Evolutionary conservation across 2,113 vertebrate species (phyloP).

Genomic region (Diglossa brunneiventris): DNA sequence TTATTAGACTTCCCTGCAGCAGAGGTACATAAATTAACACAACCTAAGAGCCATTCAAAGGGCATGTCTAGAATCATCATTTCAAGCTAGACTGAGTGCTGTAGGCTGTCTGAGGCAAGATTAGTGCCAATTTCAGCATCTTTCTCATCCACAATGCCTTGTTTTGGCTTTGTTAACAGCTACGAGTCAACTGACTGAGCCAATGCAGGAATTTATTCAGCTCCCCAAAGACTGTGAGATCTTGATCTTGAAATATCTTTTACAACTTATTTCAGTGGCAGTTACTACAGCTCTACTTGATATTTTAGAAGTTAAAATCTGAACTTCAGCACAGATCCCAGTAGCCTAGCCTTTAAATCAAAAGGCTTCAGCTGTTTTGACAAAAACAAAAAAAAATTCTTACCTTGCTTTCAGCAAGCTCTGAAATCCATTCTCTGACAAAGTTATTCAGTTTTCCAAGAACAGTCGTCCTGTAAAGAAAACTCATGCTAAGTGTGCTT

Average conservation of each 20-base stretch:
- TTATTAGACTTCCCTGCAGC: not conserved
- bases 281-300: not conserved
- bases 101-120: not conserved
- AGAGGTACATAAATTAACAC: not conserved
- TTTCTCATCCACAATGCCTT: not conserved
- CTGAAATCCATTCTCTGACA: conserved; percentile 94
- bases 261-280: not conserved
- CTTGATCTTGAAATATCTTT: not conserved
- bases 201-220: not conserved
- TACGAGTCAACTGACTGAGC: not conserved
- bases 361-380: not conserved
- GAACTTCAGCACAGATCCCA: not conserved
- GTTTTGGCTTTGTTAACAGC: not conserved
- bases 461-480: conserved; percentile 76
- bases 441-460: conserved; percentile 93
- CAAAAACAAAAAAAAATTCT: not conserved
- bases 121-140: not conserved
- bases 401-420: conserved; percentile 94
- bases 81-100: not conserved
- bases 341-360: not conserved
- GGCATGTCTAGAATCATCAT: not conserved
- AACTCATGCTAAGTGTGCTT: not conserved
- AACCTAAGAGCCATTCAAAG: not conserved
- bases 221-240: not conserved
- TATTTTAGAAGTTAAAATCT: not conserved